These are phyloP conservation scores for Psilopsiagon aymara DNA, from an alignment of 2,113 vertebrate species.

Conservation along the genomic window DNA sequence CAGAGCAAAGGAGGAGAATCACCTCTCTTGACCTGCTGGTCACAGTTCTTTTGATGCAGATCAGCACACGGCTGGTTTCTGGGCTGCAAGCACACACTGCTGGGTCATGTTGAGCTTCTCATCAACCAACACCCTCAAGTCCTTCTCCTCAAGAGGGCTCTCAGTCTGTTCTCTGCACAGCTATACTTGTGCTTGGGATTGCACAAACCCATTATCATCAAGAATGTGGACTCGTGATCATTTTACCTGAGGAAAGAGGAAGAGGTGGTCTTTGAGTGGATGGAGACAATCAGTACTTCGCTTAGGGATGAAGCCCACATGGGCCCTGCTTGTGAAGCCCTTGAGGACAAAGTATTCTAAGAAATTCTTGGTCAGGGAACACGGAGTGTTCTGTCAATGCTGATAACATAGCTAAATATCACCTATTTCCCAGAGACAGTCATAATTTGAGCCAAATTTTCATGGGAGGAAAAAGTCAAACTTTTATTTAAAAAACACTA, in stretches of 20 bases:
- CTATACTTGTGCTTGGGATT: background rate
- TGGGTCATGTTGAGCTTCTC: background rate
- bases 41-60: background rate
- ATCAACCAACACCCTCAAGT: background rate
- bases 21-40: background rate
- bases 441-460: background rate
- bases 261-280: background rate
- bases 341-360: background rate
- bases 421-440: background rate
- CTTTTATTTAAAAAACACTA: background rate
- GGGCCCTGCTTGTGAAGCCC: background rate
- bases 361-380: background rate
- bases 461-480: background rate
- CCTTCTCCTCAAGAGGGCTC: background rate
- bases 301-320: rapidly evolving
- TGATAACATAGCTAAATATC: background rate
- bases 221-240: background rate
- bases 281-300: background rate
- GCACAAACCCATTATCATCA: background rate
- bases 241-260: background rate
- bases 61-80: background rate
- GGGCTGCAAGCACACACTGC: background rate
- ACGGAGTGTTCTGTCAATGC: background rate
- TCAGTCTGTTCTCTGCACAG: background rate
- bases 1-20: background rate